phyloP scores from a whole-genome alignment of 2,888 invertebrate species.

The Aquatica leii region DNA sequence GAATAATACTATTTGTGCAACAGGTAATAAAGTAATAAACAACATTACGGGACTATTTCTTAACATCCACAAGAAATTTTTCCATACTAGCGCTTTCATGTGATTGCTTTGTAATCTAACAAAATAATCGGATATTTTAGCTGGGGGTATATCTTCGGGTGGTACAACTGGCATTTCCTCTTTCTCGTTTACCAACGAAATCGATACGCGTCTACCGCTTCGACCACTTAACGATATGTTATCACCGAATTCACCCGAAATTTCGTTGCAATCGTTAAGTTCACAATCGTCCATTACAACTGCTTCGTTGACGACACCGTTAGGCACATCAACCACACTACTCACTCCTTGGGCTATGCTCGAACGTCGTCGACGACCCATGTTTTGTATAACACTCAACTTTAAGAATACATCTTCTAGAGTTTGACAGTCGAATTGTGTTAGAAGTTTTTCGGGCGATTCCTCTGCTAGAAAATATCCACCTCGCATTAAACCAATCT shows the following conservation, averaged over 20 bases:
- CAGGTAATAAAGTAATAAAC: slow-evolving; percentile 86
- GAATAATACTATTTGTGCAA: slow-evolving; percentile 86
- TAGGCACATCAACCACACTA: slow-evolving; percentile 71
- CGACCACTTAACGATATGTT: slow-evolving; percentile 82
- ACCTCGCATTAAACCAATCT: slow-evolving; percentile 86
- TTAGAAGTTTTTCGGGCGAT: slow-evolving; percentile 75
- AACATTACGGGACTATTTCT: slow-evolving; percentile 83
- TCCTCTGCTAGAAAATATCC: slow-evolving; percentile 86
- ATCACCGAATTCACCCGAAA: slow-evolving; percentile 88
- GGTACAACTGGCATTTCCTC: slow-evolving; percentile 70
- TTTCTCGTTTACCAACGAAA: not conserved
- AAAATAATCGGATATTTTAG: slow-evolving; percentile 64
- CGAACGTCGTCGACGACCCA: slow-evolving; percentile 80
- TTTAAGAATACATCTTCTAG: slow-evolving; percentile 85
- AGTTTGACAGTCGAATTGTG: slow-evolving; percentile 75
- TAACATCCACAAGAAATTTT: slow-evolving; percentile 87
- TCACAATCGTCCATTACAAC: slow-evolving; percentile 72
- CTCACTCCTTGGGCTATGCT: slow-evolving; percentile 81
- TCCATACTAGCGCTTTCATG: slow-evolving; percentile 86
- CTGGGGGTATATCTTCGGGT: slow-evolving; percentile 66
- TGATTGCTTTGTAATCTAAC: slow-evolving; percentile 24
- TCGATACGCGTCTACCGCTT: slow-evolving; percentile 58
- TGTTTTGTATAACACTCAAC: slow-evolving; percentile 80
- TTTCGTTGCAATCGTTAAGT: slow-evolving; percentile 77
- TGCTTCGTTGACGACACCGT: slow-evolving; percentile 71